phyloP scores from a whole-genome alignment of 2,797 vertebrate species.

The Microcaecilia unicolor region DNA sequence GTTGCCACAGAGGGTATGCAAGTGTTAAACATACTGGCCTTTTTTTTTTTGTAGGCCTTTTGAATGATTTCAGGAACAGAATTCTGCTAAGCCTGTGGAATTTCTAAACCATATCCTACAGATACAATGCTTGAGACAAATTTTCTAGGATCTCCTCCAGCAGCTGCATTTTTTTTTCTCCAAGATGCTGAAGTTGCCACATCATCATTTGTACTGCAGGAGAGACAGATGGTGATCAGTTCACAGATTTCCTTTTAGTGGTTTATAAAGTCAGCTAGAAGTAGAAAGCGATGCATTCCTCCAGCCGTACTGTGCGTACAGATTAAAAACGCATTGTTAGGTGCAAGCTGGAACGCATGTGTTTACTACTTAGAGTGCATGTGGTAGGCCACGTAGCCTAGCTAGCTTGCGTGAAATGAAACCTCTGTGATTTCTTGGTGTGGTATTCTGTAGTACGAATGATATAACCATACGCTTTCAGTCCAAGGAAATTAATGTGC shows the following conservation, averaged over 20 bases:
- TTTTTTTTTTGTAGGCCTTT: constrained; percentile 35
- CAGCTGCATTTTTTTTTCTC: constrained; percentile 42
- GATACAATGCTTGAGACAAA: constrained; percentile 35
- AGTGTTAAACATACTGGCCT: constrained; percentile 39
- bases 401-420: constrained; percentile 39
- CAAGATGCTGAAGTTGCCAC: constrained; percentile 40
- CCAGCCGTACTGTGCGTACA: too few species aligned
- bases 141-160: constrained; percentile 32
- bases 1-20: constrained; percentile 14
- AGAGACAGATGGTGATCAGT: constrained; percentile 18
- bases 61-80: constrained; percentile 38
- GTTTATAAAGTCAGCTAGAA: too few species aligned
- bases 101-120: constrained; percentile 31
- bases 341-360: too few species aligned
- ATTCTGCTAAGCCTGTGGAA: constrained; percentile 33
- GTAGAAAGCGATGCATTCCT: too few species aligned
- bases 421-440: constrained; percentile 42
- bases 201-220: constrained; percentile 40
- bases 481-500: constrained; percentile 26
- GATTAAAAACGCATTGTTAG: too few species aligned
- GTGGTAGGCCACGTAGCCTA: constrained; percentile 50
- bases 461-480: constrained; percentile 24
- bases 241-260: constrained; percentile 14
- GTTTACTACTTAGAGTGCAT: constrained; percentile 33
- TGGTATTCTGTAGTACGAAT: constrained; percentile 30